Evolutionary conservation across 2,888 invertebrate genomes (phyloP).

Genomic region (Acrobasis repandana): DNA sequence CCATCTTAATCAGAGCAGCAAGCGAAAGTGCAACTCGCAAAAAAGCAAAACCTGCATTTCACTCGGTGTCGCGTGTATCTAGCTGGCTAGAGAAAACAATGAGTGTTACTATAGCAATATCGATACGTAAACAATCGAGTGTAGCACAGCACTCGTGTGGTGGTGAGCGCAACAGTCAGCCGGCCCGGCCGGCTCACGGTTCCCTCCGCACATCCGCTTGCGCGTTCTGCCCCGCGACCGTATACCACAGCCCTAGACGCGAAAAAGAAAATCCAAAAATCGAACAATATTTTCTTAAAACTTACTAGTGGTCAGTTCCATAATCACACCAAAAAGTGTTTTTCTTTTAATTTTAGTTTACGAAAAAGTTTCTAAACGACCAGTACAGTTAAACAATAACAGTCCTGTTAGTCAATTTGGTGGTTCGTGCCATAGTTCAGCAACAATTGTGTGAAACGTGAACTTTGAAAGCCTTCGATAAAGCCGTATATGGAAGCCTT

Average conservation of each 20-base stretch:
- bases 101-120: constrained; percentile 35
- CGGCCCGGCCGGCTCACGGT: constrained; percentile 62
- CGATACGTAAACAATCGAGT: constrained; percentile 59
- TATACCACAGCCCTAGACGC: constrained; percentile 44
- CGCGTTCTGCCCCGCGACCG: constrained; percentile 70
- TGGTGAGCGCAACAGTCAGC: constrained; percentile 63
- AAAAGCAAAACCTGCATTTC: constrained; percentile 8
- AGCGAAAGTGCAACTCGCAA: constrained; percentile 9
- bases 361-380: constrained; percentile 15
- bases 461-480: constrained; percentile 43
- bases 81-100: constrained; percentile 15
- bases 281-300: constrained; percentile 21
- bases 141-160: constrained; percentile 59
- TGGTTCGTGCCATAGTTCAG: constrained; percentile 36
- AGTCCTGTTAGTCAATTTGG: constrained; percentile 34
- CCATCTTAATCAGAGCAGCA: constrained; percentile 9
- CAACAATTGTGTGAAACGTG: constrained; percentile 41
- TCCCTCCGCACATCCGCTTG: constrained; percentile 77
- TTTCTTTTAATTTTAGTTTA: constrained; percentile 3
- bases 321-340: not conserved
- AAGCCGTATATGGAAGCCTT: constrained; percentile 60
- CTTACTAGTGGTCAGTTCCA: constrained; percentile 4
- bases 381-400: constrained; percentile 33
- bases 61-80: not conserved
- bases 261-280: constrained; percentile 31